A percentile compares a stretch with the other conserved stretches of the same genome.
Conservation (phyloP, 2,888 invertebrate genomes). For the Tetanocera ferruginea region DNA sequence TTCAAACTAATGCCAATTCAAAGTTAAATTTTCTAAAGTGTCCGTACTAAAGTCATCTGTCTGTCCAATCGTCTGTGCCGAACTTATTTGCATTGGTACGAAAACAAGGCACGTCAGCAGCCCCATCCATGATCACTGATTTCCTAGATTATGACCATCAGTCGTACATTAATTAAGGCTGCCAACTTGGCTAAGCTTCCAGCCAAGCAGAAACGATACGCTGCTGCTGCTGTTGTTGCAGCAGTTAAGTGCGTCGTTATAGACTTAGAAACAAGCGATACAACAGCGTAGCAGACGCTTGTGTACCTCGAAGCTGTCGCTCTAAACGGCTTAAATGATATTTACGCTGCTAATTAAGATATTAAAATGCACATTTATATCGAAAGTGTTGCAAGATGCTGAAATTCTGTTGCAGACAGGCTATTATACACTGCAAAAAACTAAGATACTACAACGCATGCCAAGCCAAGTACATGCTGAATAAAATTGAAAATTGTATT, state of each 20-base stretch:
- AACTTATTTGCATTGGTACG: conserved; percentile 39
- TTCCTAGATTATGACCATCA: conserved; percentile 2
- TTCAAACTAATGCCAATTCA: conserved; percentile 42
- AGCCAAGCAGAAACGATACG: not conserved
- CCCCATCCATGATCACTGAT: not conserved
- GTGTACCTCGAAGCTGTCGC: conserved; percentile 16
- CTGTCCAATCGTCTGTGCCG: conserved; percentile 16
- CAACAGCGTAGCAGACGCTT: no score
- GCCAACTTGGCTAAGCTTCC: conserved; percentile 1
- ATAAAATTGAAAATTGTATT: not conserved
- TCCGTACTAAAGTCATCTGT: conserved; percentile 14
- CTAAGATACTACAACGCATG: not conserved
- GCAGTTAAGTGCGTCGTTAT: not conserved
- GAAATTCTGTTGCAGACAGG: conserved; percentile 7
- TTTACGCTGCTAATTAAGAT: conserved; percentile 59
- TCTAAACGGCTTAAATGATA: conserved; percentile 52
- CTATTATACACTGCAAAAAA: not conserved
- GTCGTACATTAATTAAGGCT: conserved; percentile 25
- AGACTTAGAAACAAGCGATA: not conserved
- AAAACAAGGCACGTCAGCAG: conserved; percentile 4
- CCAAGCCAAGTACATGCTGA: not conserved
- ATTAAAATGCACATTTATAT: conserved; percentile 52
- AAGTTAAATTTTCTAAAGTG: conserved; percentile 39
- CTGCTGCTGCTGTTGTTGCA: not conserved
- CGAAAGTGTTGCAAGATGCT: conserved; percentile 46